Base-by-base conservation (phyloP, 2,888 invertebrate species). In the Tubulanus polymorphus region DNA sequence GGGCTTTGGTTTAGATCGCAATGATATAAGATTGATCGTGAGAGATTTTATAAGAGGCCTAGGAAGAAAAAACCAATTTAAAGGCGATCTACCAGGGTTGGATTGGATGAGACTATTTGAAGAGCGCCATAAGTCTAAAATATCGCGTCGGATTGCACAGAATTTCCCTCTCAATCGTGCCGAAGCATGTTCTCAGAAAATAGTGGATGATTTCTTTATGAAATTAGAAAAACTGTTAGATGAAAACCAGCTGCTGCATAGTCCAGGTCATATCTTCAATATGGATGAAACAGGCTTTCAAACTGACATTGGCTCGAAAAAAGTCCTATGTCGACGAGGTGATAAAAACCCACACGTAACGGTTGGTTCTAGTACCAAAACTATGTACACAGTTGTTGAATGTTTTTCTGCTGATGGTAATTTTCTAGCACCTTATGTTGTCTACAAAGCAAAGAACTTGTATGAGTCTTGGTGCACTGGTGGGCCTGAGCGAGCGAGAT, bases 371-470 rank as follows among this genome's bases (percentile, higher is more conserved):
- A 49, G 46, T 23, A 59, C 56, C 26, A 53, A 48, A 50, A 53
- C 51, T 26, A 57, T 54, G 20, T 49, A 52, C n/a, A 59, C 61
- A 10, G 58, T 58, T 15, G 52, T 51, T 27, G 58, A 54, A 51
- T 48, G 48, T 30, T 53, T 45, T 6, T 51, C 53, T 32, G 61
- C 58, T 35, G 46, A 37, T 48, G 61, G 58, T 5, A 35, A 56
- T 28, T 12, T 51, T 18, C 52, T 56, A 25, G 58, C 61, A 35
- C 56, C 56, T n/a, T 57, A 56, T 46, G 53, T 59, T 12, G 56
- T 53, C 23, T 59, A 59, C 37, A 52, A 56, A 32, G 50, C 53
- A 3, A 59, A 53, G 41, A 53, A 59, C 41, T 26, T 59, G 46
- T 59, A 59, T 35, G 27, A 28, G n/a, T 48, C 41, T 25, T 59